phyloP scores from a whole-genome alignment of 2,888 invertebrate genomes.

The Rotaria magnacalcarata region DNA sequence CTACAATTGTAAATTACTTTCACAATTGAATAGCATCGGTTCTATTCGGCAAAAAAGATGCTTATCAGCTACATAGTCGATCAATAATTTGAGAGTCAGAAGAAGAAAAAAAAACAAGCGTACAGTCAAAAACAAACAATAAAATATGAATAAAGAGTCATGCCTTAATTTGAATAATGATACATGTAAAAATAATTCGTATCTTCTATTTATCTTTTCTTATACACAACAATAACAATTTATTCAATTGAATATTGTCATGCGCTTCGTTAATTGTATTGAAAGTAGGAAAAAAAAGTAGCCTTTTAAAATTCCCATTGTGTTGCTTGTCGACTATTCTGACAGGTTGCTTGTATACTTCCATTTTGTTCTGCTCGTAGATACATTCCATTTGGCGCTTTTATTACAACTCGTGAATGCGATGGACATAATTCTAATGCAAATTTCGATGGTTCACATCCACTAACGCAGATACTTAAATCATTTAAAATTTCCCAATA shows the following conservation, averaged over 20 bases:
- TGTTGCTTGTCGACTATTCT: conserved; percentile 40
- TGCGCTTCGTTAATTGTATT: background rate
- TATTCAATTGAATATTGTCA: background rate
- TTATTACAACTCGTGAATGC: conserved; percentile 85
- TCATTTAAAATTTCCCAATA: conserved; percentile 89
- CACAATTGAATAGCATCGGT: background rate
- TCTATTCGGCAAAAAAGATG: background rate
- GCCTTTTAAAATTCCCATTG: conserved; percentile 44
- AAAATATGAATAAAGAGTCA: background rate
- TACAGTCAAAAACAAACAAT: background rate
- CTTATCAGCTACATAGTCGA: background rate
- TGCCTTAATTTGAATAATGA: background rate
- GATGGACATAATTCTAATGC: conserved; percentile 79
- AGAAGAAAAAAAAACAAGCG: background rate
- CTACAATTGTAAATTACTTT: background rate
- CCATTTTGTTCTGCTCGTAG: conserved; percentile 58
- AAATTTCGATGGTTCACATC: conserved; percentile 77
- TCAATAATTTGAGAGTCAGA: background rate
- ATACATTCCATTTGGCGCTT: conserved; percentile 66
- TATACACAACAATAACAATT: background rate
- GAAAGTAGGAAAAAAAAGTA: background rate
- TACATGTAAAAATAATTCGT: background rate
- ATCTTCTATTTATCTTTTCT: background rate
- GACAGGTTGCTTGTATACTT: conserved; percentile 44
- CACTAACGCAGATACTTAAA: conserved; percentile 73